These are phyloP conservation scores for Ceyx melanurus DNA, from an alignment of 2,113 vertebrate genomes.

Conservation along the genomic window DNA sequence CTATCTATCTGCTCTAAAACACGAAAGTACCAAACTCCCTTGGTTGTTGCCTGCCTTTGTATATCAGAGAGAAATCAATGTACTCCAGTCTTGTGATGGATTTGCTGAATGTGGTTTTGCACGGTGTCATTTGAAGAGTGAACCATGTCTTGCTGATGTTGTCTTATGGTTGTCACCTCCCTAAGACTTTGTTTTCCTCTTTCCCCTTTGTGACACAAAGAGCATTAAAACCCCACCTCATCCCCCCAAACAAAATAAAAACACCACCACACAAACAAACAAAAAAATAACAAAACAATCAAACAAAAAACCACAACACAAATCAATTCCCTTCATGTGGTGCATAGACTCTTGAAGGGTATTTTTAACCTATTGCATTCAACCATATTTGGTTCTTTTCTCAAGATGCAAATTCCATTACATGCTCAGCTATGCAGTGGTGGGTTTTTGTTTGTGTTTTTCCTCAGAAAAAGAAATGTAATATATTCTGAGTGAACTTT, in stretches of 20 bases:
- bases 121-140: neutral
- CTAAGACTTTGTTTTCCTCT: neutral
- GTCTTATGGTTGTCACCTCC: neutral
- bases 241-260: too few relatives aligned
- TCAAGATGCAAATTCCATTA: slow-evolving; percentile 20
- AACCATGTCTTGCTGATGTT: neutral
- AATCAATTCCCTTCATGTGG: neutral
- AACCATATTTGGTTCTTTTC: slow-evolving; percentile 41
- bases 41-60: neutral
- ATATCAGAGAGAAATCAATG: neutral
- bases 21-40: neutral
- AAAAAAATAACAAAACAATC: neutral
- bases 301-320: too few relatives aligned
- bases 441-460: neutral
- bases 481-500: neutral
- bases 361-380: slow-evolving; percentile 54
- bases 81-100: neutral
- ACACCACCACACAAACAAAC: too few relatives aligned
- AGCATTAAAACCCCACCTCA: neutral
- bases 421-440: neutral
- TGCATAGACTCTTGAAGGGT: neutral
- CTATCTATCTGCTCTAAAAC: neutral
- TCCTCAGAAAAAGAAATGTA: neutral
- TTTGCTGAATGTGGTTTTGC: neutral
- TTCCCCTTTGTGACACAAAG: neutral